Percentiles rank a stretch among this genome's conserved stretches.
Conservation (phyloP, 1,140 invertebrate species). For the Eriocheir sinensis region DNA sequence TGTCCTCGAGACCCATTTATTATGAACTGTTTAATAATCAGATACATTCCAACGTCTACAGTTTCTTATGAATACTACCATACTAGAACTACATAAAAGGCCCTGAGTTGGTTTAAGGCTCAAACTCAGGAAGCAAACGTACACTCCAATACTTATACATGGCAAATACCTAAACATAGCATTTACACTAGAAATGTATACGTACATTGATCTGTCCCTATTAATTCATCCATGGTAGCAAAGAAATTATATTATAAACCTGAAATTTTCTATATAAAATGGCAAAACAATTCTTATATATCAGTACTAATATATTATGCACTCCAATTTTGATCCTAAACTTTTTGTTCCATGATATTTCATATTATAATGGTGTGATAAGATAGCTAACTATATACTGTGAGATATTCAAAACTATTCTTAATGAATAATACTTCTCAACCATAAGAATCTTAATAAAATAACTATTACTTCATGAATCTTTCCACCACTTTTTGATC, state of each 20-base stretch:
- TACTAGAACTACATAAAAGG: slow-evolving; percentile 74
- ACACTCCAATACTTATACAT: slow-evolving; percentile 72
- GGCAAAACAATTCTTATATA: background rate
- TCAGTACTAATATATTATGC: slow-evolving; percentile 42
- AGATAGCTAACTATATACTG: too few relatives aligned
- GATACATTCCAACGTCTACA: slow-evolving; percentile 71
- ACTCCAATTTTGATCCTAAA: slow-evolving; percentile 55
- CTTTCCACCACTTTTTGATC: slow-evolving; percentile 66
- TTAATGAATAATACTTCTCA: too few relatives aligned
- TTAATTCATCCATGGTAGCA: slow-evolving; percentile 73
- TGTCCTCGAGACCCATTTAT: slow-evolving; percentile 69
- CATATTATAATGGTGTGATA: too few relatives aligned
- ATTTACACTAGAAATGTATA: slow-evolving; percentile 71
- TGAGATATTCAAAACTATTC: too few relatives aligned
- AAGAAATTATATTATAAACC: slow-evolving; percentile 72
- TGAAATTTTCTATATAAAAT: slow-evolving; percentile 63
- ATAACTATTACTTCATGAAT: too few relatives aligned
- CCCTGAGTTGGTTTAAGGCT: slow-evolving; percentile 69
- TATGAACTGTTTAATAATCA: slow-evolving; percentile 66
- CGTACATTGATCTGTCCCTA: slow-evolving; percentile 75
- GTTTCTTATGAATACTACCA: slow-evolving; percentile 66
- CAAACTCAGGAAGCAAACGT: slow-evolving; percentile 71
- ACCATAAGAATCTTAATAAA: too few relatives aligned
- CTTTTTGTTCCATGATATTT: too few relatives aligned
- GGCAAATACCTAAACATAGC: slow-evolving; percentile 67